Evolutionary conservation across 2,113 vertebrate genomes (phyloP).

Genomic region (Toxotes chatareus): DNA sequence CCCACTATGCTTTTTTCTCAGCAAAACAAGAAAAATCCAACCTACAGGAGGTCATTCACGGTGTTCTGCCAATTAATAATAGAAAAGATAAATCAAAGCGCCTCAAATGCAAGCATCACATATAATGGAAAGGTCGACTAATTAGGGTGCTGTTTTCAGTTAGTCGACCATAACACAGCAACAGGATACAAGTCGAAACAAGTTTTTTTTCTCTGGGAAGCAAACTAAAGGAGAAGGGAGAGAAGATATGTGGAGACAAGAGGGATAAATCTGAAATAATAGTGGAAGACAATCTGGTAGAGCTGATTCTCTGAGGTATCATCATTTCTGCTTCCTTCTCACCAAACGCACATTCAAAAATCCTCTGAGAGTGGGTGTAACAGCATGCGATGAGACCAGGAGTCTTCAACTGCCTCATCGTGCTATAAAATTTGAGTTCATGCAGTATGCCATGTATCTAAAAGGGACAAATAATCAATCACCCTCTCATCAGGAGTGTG

Average conservation of each 20-base stretch:
- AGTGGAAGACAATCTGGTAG: slow-evolving; percentile 37
- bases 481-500: not conserved
- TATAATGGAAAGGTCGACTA: slow-evolving; percentile 35
- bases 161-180: slow-evolving; percentile 28
- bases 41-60: slow-evolving; percentile 36
- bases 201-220: slow-evolving; percentile 9
- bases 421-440: slow-evolving; percentile 16
- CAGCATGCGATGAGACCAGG: slow-evolving; percentile 19
- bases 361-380: slow-evolving; percentile 41
- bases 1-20: slow-evolving; percentile 6
- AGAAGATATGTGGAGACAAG: not conserved
- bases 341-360: slow-evolving; percentile 37
- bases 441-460: not conserved
- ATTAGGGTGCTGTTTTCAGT: slow-evolving; percentile 47
- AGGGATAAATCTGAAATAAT: slow-evolving; percentile 44
- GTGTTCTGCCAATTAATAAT: slow-evolving; percentile 55
- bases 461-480: slow-evolving; percentile 39
- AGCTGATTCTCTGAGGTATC: slow-evolving; percentile 32
- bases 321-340: slow-evolving; percentile 29
- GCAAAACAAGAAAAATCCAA: slow-evolving; percentile 38
- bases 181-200: slow-evolving; percentile 14
- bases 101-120: slow-evolving; percentile 24
- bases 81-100: slow-evolving; percentile 19
- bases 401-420: slow-evolving; percentile 4
- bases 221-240: slow-evolving; percentile 21